Conservation (phyloP, 92 coral and sea anemone species). For the Paramuricea clavata region DNA sequence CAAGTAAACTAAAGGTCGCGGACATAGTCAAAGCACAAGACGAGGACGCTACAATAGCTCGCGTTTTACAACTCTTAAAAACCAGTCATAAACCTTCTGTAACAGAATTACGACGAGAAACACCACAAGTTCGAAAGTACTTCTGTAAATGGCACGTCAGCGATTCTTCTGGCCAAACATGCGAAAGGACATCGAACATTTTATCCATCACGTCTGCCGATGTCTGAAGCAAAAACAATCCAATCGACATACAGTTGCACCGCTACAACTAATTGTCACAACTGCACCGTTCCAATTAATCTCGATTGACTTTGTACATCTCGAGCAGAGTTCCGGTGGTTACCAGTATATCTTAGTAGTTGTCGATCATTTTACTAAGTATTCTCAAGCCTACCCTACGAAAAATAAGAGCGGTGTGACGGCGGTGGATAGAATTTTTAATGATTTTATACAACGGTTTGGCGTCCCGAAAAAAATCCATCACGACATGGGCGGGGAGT, state of each 20-base stretch:
- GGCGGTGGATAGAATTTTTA: conserved; percentile 11
- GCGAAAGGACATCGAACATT: conserved; percentile 50
- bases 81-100: conserved; percentile 50
- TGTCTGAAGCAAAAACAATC: conserved; percentile 68
- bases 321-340: conserved; percentile 66
- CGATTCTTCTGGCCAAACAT: conserved; percentile 45
- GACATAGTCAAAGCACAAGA: conserved; percentile 31
- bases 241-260: conserved; percentile 39
- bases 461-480: not conserved
- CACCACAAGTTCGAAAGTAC: conserved; percentile 63
- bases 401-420: not conserved
- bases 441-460: no score
- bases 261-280: conserved; percentile 46
- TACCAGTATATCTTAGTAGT: conserved; percentile 51
- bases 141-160: conserved; percentile 53
- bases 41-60: conserved; percentile 42
- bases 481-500: conserved; percentile 63
- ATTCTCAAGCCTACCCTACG: conserved; percentile 16
- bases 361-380: not conserved
- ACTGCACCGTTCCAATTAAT: conserved; percentile 55
- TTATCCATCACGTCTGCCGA: conserved; percentile 45
- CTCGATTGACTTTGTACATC: conserved; percentile 56
- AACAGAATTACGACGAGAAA: conserved; percentile 47
- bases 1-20: not conserved
- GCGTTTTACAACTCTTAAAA: conserved; percentile 56